These are phyloP conservation scores for Eupeodes latifasciatus DNA, from an alignment of 2,888 invertebrate genomes.

Conservation along the genomic window DNA sequence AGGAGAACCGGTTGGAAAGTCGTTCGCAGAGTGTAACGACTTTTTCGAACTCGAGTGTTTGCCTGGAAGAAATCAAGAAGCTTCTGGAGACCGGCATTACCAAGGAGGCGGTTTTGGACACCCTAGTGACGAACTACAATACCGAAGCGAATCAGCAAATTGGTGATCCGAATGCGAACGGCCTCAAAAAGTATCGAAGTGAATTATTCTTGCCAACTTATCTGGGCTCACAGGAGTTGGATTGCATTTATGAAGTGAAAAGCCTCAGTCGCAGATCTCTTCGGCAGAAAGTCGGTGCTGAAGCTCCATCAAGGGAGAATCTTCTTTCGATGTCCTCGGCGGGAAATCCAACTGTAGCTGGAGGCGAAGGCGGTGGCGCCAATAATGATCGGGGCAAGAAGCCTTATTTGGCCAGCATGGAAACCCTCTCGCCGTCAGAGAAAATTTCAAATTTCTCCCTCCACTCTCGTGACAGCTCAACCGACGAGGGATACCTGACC, in stretches of 20 bases:
- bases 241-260: constrained; percentile 81
- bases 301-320: constrained; percentile 82
- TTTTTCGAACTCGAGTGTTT: constrained; percentile 84
- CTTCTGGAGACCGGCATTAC: constrained; percentile 88
- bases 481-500: constrained; percentile 79
- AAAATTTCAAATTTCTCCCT: constrained; percentile 79
- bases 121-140: constrained; percentile 83
- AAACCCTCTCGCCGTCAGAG: constrained; percentile 83
- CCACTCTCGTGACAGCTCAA: constrained; percentile 75
- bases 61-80: constrained; percentile 86
- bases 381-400: constrained; percentile 78
- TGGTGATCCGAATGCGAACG: constrained; percentile 80
- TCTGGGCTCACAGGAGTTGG: constrained; percentile 81
- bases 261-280: constrained; percentile 82
- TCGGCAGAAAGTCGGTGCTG: constrained; percentile 81
- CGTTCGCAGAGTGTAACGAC: constrained; percentile 84
- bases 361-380: not conserved
- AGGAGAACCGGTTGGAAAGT: constrained; percentile 84
- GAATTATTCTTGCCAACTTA: constrained; percentile 83
- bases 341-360: constrained; percentile 46
- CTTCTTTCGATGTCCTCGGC: constrained; percentile 82
- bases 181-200: constrained; percentile 82
- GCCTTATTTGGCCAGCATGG: constrained; percentile 82
- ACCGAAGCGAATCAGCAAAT: constrained; percentile 84
- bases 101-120: constrained; percentile 83